Evolutionary conservation across 2,888 invertebrate species (phyloP).

Genomic region (Clunio marinus): DNA sequence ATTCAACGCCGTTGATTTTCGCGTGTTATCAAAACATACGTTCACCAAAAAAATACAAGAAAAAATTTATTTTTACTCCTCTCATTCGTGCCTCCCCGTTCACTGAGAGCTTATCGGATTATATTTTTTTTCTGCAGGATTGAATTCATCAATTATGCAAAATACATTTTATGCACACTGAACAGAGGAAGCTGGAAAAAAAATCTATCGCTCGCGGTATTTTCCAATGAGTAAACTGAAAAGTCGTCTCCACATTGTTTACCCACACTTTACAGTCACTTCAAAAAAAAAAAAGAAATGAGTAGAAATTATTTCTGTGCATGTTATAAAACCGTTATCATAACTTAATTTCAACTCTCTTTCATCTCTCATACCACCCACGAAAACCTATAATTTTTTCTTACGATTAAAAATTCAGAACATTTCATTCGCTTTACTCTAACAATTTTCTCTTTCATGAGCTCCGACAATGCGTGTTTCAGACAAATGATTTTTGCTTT

Average conservation of each 20-base stretch:
- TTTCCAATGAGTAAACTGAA: too few relatives aligned
- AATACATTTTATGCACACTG: constrained; percentile 27
- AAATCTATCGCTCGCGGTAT: neutral
- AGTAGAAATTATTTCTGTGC: constrained; percentile 32
- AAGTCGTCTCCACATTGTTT: too few relatives aligned
- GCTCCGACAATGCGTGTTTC: constrained; percentile 11
- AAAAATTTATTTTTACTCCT: neutral
- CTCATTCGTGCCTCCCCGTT: neutral
- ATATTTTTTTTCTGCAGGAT: constrained; percentile 5
- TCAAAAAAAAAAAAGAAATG: constrained; percentile 1
- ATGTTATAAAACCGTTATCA: constrained; percentile 30
- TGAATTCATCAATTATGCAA: constrained; percentile 39
- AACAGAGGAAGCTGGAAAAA: constrained; percentile 14
- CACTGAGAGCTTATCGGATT: constrained; percentile 23
- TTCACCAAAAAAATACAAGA: too few relatives aligned
- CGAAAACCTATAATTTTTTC: constrained; percentile 17
- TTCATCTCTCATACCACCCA: neutral
- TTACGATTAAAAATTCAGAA: constrained; percentile 29
- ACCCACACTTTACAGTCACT: neutral
- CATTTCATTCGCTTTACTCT: too few relatives aligned
- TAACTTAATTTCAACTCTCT: constrained; percentile 20
- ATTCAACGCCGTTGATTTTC: neutral
- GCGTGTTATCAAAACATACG: constrained; percentile 25
- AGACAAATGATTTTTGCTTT: constrained; percentile 19
- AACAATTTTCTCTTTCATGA: neutral